These are phyloP conservation scores for Takifugu rubripes DNA, from an alignment of 2,797 vertebrate species.

Conservation along the genomic window DNA sequence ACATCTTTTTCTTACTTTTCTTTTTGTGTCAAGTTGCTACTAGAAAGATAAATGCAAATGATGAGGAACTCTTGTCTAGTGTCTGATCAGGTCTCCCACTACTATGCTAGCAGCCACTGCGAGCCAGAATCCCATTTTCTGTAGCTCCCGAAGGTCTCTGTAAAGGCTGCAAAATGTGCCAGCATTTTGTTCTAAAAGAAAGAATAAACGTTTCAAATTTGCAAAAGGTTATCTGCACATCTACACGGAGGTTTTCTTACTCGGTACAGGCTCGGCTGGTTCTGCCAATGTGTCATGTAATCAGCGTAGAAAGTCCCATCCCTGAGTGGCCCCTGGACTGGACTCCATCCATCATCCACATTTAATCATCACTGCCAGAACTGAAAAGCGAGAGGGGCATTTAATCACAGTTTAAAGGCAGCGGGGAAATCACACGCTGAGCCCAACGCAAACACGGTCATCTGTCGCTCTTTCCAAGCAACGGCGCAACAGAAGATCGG, in stretches of 20 bases:
- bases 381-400: conserved; percentile 24
- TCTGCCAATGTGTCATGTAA: conserved; percentile 2
- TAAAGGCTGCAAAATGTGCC: conserved; percentile 7
- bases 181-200: background rate
- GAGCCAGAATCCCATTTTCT: too few relatives aligned
- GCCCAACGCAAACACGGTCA: conserved; percentile 43
- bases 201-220: conserved; percentile 6
- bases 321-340: conserved; percentile 18
- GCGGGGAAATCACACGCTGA: conserved; percentile 39
- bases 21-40: too few relatives aligned
- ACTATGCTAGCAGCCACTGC: too few relatives aligned
- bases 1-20: too few relatives aligned
- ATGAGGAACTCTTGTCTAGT: too few relatives aligned
- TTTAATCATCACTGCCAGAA: conserved; percentile 21
- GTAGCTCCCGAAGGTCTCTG: background rate
- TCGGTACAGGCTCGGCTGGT: conserved; percentile 2
- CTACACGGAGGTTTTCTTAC: background rate
- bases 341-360: conserved; percentile 42
- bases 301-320: conserved; percentile 16
- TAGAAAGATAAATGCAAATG: too few relatives aligned
- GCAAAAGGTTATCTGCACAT: background rate
- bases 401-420: conserved; percentile 51
- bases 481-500: conserved; percentile 24
- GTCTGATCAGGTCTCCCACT: too few relatives aligned
- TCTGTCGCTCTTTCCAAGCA: conserved; percentile 26